phyloP scores from a whole-genome alignment of 1,140 invertebrate species.

The Aphis craccivora region DNA sequence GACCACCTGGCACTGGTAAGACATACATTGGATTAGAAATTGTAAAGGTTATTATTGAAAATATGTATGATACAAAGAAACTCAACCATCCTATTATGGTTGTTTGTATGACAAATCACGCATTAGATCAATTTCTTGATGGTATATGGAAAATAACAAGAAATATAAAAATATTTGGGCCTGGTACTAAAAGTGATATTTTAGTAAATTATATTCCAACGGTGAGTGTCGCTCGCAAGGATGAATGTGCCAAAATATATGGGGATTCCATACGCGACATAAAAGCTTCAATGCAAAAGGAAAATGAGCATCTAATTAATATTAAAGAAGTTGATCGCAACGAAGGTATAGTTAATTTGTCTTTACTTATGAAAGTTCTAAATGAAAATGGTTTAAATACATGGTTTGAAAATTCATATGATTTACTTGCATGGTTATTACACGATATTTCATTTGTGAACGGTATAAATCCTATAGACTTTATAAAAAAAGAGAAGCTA shows the following conservation, averaged over 20 bases:
- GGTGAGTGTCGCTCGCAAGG: neutral
- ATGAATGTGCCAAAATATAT: conserved; percentile 19
- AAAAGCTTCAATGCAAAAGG: neutral
- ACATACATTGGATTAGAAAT: conserved; percentile 77
- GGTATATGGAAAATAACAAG: conserved; percentile 63
- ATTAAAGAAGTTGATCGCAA: conserved; percentile 21
- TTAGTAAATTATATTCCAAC: conserved; percentile 20
- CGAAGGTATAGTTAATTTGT: conserved; percentile 30
- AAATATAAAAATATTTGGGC: conserved; percentile 46
- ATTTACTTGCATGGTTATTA: conserved; percentile 41
- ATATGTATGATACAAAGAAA: conserved; percentile 62
- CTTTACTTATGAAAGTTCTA: neutral
- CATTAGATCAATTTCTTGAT: conserved; percentile 86
- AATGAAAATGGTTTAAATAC: neutral
- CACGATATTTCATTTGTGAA: neutral
- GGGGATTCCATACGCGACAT: neutral
- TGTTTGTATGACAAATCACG: conserved; percentile 87
- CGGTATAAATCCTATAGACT: conserved; percentile 29
- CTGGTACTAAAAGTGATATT: conserved; percentile 47
- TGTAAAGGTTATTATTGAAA: conserved; percentile 69
- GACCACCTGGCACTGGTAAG: conserved; percentile 81
- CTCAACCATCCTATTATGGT: conserved; percentile 71
- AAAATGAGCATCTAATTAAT: neutral
- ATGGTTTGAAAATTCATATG: conserved; percentile 48
- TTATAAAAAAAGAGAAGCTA: conserved; percentile 37